phyloP scores from a whole-genome alignment of 1,140 invertebrate genomes.

The Eupristina koningsbergeri region DNA sequence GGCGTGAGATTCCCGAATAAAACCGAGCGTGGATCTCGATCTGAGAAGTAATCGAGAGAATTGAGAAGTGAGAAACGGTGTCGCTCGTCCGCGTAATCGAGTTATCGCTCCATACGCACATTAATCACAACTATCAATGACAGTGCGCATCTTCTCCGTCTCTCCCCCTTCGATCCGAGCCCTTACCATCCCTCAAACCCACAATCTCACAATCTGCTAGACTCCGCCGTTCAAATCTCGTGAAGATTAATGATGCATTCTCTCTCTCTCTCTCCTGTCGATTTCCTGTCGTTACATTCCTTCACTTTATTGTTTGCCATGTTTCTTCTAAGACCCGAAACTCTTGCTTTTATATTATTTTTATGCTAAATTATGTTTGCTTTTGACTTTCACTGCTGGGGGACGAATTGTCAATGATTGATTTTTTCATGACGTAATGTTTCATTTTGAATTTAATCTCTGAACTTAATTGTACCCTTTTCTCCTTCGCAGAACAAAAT shows the following conservation, averaged over 20 bases:
- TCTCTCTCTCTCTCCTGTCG: not conserved
- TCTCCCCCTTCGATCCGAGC: not conserved
- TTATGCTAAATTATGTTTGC: not conserved
- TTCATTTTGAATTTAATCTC: no score
- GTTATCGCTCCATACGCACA: conserved; percentile 60
- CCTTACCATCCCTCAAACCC: not conserved
- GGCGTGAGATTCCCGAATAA: not conserved
- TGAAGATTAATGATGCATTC: conserved; percentile 60
- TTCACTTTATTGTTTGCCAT: not conserved
- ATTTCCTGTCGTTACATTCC: conserved; percentile 17
- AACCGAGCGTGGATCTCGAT: not conserved
- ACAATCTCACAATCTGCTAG: conserved; percentile 43
- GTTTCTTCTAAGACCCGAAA: no score
- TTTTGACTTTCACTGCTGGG: conserved; percentile 2
- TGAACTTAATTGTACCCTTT: no score
- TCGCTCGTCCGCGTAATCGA: conserved; percentile 64
- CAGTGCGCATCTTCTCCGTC: conserved; percentile 50
- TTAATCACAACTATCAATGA: conserved; percentile 71
- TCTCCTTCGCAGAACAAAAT: no score
- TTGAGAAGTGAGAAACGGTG: conserved; percentile 47
- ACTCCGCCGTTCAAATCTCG: conserved; percentile 49
- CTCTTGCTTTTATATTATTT: not conserved
- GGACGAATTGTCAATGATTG: conserved; percentile 1
- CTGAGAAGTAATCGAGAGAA: no score
- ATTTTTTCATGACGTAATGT: not conserved